These are phyloP conservation scores for Drosophila mimica DNA, from an alignment of 2,888 invertebrate species.

Conservation along the genomic window DNA sequence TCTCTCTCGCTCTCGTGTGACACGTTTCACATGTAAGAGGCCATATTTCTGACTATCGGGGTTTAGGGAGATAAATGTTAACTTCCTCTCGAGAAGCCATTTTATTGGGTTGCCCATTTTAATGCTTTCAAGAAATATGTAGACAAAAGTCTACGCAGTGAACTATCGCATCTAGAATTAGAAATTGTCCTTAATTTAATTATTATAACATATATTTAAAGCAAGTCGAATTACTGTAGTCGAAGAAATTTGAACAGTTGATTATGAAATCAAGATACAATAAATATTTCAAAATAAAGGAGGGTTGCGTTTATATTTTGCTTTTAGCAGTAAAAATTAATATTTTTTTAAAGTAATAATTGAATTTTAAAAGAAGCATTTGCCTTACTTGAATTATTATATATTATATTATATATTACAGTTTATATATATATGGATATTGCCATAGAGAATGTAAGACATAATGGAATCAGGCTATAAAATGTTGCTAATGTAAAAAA, in stretches of 20 bases:
- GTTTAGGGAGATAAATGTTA: not conserved
- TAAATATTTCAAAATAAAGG: not conserved
- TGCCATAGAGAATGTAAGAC: not conserved
- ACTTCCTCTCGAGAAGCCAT: not conserved
- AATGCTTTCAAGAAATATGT: not conserved
- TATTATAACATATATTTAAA: not conserved
- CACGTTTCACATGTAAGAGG: conserved; percentile 22
- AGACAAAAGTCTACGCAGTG: not conserved
- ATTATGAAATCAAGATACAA: not conserved
- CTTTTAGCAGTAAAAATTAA: not conserved
- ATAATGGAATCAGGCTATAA: not conserved
- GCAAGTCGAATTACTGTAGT: not conserved
- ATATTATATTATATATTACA: too few relatives aligned
- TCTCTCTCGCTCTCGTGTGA: conserved; percentile 3
- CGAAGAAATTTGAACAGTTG: not conserved
- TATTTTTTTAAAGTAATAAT: not conserved
- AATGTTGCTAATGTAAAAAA: not conserved
- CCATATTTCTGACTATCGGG: conserved; percentile 2
- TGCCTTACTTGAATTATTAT: not conserved
- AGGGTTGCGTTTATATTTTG: not conserved
- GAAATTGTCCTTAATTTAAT: not conserved
- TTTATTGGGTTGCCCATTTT: not conserved
- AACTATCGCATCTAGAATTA: not conserved
- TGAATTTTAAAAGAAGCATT: not conserved
- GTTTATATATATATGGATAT: not conserved